These are phyloP conservation scores for Malurus splendens DNA, from an alignment of 2,797 vertebrate genomes.

Conservation along the genomic window DNA sequence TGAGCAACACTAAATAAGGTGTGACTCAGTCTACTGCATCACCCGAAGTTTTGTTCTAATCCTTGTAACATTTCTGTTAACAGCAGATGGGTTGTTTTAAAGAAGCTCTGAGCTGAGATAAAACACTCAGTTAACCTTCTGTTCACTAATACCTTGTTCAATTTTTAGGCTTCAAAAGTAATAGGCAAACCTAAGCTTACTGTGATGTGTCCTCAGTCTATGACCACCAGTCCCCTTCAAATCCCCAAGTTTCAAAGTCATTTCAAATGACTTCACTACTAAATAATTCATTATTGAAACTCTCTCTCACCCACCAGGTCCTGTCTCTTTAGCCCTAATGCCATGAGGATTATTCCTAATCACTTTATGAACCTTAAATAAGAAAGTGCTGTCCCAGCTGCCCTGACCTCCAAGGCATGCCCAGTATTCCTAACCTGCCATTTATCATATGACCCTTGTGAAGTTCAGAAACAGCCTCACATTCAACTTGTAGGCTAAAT, in stretches of 20 bases:
- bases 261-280: not conserved
- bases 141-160: not conserved
- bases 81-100: not conserved
- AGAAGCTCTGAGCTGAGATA: not conserved
- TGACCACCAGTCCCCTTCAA: not conserved
- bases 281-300: not conserved
- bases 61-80: not conserved
- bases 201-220: not conserved
- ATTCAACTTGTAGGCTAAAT: constrained; percentile 20
- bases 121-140: not conserved
- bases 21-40: not conserved
- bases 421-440: not conserved
- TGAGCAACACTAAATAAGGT: not conserved
- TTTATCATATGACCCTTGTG: constrained; percentile 48
- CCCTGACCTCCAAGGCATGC: constrained; percentile 27
- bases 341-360: not conserved
- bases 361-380: not conserved
- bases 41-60: not conserved
- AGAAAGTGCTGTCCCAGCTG: not conserved
- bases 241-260: not conserved
- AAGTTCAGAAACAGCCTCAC: constrained; percentile 21
- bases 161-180: not conserved
- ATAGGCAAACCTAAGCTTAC: not conserved
- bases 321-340: not conserved
- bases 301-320: not conserved